Conservation (phyloP, 1,140 invertebrate species). For the Globodera rostochiensis region DNA sequence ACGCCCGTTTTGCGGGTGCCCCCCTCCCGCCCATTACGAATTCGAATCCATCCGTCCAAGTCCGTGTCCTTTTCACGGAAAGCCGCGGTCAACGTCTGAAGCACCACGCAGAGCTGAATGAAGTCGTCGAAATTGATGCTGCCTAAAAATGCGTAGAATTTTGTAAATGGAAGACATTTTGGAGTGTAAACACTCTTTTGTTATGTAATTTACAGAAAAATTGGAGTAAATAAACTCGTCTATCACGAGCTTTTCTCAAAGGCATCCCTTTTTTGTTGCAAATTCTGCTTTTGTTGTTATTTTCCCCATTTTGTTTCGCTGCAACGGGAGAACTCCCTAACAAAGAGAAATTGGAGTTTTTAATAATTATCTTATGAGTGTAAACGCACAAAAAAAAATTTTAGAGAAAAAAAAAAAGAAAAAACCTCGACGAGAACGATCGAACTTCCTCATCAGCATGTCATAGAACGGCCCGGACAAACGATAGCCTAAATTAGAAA, state of each 20-base stretch:
- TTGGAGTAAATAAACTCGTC: too few relatives aligned
- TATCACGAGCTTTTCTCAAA: too few relatives aligned
- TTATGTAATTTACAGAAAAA: too few relatives aligned
- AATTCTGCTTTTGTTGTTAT: too few relatives aligned
- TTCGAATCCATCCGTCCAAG: conserved; percentile 86
- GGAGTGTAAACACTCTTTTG: too few relatives aligned
- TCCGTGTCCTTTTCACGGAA: conserved; percentile 74
- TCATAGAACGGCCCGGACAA: conserved; percentile 82
- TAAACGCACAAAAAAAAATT: background rate
- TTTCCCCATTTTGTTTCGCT: too few relatives aligned
- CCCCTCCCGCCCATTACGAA: background rate
- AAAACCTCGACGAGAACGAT: conserved; percentile 75
- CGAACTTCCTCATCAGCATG: conserved; percentile 87
- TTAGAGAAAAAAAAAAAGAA: background rate
- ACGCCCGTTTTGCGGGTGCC: too few relatives aligned
- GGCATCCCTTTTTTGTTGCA: too few relatives aligned
- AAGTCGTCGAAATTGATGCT: conserved; percentile 88
- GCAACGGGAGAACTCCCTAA: too few relatives aligned
- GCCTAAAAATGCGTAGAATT: background rate
- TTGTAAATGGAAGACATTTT: too few relatives aligned
- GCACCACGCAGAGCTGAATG: conserved; percentile 74
- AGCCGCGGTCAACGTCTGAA: conserved; percentile 62
- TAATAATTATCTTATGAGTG: too few relatives aligned
- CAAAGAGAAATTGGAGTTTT: too few relatives aligned
- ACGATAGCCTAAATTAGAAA: conserved; percentile 69